Evolutionary conservation across 2,888 invertebrate genomes (phyloP).

Genomic region (Cheiracanthium punctorium): DNA sequence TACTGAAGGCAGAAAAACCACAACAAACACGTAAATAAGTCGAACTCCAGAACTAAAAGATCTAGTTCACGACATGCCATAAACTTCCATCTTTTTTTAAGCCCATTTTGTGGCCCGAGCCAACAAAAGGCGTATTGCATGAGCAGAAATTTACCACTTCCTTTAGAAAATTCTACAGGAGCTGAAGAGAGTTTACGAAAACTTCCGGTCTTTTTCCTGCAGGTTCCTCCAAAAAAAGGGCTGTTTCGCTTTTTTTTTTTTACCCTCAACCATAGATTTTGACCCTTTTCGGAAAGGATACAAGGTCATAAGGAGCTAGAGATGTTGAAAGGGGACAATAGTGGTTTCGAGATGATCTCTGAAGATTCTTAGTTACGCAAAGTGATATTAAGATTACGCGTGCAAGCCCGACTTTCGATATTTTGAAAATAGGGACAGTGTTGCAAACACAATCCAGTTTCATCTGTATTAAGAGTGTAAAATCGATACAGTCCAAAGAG

Average conservation of each 20-base stretch:
- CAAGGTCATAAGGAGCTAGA: not conserved
- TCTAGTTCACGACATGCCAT: not conserved
- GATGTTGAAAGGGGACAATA: no score
- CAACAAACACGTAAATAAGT: not conserved
- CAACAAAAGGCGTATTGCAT: conserved; percentile 32
- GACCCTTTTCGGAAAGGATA: conserved; percentile 2
- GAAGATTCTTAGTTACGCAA: no score
- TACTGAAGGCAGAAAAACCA: not conserved
- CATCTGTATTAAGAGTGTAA: no score
- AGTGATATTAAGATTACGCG: no score
- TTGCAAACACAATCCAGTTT: no score
- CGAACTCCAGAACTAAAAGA: not conserved
- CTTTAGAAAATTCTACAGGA: conserved; percentile 34
- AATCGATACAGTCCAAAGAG: no score
- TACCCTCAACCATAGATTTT: not conserved
- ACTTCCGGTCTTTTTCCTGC: conserved; percentile 40
- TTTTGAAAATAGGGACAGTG: no score
- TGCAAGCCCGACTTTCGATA: no score
- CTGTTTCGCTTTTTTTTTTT: conserved; percentile 31
- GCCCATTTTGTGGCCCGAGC: not conserved
- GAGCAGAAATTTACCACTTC: conserved; percentile 48
- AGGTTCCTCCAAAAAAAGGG: conserved; percentile 34
- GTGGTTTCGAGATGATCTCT: no score
- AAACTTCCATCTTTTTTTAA: conserved; percentile 9
- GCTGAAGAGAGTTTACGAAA: conserved; percentile 14